Evolutionary conservation across 2,113 vertebrate genomes (phyloP).

Genomic region (Pelecanoides urinatrix): DNA sequence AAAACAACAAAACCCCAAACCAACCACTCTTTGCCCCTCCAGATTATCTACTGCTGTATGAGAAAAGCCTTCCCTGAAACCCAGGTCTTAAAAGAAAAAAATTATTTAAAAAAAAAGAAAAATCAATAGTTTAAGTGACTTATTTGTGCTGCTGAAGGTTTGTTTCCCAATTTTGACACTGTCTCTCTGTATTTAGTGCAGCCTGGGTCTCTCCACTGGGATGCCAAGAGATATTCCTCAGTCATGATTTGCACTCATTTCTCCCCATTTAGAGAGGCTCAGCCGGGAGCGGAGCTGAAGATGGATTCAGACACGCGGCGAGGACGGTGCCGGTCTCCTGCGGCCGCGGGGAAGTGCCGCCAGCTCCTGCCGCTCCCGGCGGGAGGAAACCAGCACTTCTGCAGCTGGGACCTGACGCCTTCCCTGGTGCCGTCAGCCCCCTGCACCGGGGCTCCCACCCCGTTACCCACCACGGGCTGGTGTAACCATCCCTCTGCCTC

Average conservation of each 20-base stretch:
- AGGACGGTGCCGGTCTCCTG: rapidly evolving
- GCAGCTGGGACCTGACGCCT: not conserved
- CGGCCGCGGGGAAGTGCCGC: not conserved
- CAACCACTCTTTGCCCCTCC: not conserved
- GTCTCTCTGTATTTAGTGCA: not conserved
- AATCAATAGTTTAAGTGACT: not conserved
- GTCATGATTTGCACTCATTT: not conserved
- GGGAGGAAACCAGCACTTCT: not conserved
- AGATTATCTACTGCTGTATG: not conserved
- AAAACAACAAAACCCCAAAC: not conserved
- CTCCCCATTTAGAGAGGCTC: not conserved
- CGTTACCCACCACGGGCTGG: rapidly evolving
- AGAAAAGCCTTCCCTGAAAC: not conserved
- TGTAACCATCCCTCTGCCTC: not conserved
- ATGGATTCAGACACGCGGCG: not conserved
- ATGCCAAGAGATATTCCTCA: not conserved
- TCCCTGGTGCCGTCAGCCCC: not conserved
- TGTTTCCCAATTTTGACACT: not conserved
- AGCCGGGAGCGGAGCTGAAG: not conserved
- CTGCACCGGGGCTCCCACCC: not conserved
- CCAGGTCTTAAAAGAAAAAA: not conserved
- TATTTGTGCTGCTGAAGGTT: not conserved
- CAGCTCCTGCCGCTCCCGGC: not conserved
- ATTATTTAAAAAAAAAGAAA: not conserved
- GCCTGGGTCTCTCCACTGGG: not conserved